Percentiles rank a stretch among this genome's conserved stretches.
Evolutionary conservation across 2,888 invertebrate species (phyloP).

Genomic region (Dynastes maya): DNA sequence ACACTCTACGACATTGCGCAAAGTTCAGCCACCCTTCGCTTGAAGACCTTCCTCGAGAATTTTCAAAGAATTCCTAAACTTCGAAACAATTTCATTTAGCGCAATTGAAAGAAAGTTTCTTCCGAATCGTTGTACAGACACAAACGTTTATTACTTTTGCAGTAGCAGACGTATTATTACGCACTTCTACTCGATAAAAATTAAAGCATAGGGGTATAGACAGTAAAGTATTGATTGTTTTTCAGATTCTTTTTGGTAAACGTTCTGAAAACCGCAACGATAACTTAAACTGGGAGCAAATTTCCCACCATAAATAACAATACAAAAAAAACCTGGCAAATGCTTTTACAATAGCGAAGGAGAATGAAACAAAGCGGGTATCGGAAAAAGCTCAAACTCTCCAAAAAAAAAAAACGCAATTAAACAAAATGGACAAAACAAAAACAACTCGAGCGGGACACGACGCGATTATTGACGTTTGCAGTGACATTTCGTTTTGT

Average conservation of each 20-base stretch:
- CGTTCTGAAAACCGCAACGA: slow-evolving; percentile 4
- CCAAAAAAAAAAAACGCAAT: slow-evolving; percentile 26
- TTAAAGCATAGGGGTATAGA: too few relatives aligned
- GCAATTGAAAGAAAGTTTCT: slow-evolving; percentile 10
- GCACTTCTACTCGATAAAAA: not conserved
- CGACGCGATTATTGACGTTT: slow-evolving; percentile 40
- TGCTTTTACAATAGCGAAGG: not conserved
- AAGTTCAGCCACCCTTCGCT: slow-evolving; percentile 5
- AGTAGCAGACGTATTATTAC: not conserved
- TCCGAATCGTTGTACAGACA: not conserved
- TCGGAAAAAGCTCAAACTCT: slow-evolving; percentile 18
- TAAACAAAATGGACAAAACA: slow-evolving; percentile 34
- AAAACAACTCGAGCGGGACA: slow-evolving; percentile 20
- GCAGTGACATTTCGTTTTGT: slow-evolving; percentile 37
- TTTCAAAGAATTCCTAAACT: slow-evolving; percentile 7
- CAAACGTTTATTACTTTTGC: not conserved
- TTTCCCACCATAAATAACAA: not conserved
- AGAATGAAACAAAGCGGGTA: not conserved
- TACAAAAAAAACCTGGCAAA: not conserved
- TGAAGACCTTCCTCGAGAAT: slow-evolving; percentile 4
- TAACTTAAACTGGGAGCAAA: slow-evolving; percentile 4
- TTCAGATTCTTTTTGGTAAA: not conserved
- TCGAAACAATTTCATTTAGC: slow-evolving; percentile 25
- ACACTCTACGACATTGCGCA: slow-evolving; percentile 13
- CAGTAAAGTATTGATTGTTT: too few relatives aligned